A percentile compares a stretch with the other conserved stretches of the same genome.
phyloP scores from a whole-genome alignment of 1,140 invertebrate genomes.

The Drosophila repletoides region DNA sequence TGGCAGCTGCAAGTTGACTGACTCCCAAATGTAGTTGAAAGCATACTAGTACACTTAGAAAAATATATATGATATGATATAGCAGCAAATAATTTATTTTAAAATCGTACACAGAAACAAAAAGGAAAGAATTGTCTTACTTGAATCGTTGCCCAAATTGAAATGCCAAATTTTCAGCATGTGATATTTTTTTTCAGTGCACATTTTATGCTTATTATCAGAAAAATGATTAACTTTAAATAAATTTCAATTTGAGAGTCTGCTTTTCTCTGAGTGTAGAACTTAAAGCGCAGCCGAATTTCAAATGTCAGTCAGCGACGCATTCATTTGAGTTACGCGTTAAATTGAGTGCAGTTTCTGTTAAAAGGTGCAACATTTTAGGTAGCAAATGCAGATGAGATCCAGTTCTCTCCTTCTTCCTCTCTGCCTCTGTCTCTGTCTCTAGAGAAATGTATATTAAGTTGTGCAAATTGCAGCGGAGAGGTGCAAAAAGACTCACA shows the following conservation, averaged over 20 bases:
- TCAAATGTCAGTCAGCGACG: constrained; percentile 57
- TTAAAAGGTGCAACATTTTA: constrained; percentile 42
- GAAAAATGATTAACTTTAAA: no score
- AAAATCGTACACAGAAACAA: no score
- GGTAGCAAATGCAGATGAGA: constrained; percentile 24
- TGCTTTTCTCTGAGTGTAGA: no score
- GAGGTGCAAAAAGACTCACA: neutral
- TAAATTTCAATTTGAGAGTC: no score
- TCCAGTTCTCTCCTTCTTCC: neutral
- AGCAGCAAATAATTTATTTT: no score
- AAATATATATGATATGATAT: no score
- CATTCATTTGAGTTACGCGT: constrained; percentile 60
- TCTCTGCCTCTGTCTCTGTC: neutral
- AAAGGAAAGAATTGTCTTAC: no score
- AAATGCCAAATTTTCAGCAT: no score
- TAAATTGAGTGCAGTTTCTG: constrained; percentile 52
- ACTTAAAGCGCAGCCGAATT: constrained; percentile 54
- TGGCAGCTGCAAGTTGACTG: constrained; percentile 14
- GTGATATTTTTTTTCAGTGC: no score
- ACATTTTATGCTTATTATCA: no score
- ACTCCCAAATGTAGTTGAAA: constrained; percentile 1
- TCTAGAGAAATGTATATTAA: neutral
- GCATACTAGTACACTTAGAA: no score
- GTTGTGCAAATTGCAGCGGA: constrained; percentile 4
- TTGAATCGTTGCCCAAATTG: no score